A percentile compares a stretch with the other conserved stretches of the same genome.
Evolutionary conservation across 2,797 vertebrate genomes (phyloP).

Genomic region (Myioborus miniatus): DNA sequence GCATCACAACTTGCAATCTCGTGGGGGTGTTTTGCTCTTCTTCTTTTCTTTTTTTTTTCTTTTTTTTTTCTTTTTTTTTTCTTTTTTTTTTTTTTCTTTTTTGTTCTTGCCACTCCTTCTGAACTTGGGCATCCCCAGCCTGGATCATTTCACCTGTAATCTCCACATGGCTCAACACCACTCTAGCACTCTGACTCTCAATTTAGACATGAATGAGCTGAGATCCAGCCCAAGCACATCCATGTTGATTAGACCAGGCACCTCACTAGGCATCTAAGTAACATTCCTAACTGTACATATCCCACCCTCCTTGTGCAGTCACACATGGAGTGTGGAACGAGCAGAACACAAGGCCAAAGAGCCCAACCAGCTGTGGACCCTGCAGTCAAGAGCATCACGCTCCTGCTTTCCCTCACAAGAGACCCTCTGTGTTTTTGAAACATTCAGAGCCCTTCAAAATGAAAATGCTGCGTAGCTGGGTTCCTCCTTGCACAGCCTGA

Average conservation of each 20-base stretch:
- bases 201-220: neutral
- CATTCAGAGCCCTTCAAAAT: neutral
- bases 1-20: neutral
- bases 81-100: neutral
- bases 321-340: fast-evolving
- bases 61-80: no score
- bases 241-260: neutral
- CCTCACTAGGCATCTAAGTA: neutral
- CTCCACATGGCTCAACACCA: neutral
- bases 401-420: neutral
- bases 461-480: neutral
- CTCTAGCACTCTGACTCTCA: neutral
- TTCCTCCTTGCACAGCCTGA: neutral
- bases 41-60: no score
- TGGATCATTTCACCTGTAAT: neutral
- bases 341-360: neutral
- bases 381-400: neutral
- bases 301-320: neutral
- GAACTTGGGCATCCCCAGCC: neutral
- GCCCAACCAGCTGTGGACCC: neutral
- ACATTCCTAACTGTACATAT: neutral
- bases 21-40: fast-evolving
- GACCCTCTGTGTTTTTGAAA: neutral
- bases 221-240: neutral
- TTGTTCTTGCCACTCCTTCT: neutral